phyloP scores from a whole-genome alignment of 1,140 invertebrate species.

The Drosophila subpulchrella region DNA sequence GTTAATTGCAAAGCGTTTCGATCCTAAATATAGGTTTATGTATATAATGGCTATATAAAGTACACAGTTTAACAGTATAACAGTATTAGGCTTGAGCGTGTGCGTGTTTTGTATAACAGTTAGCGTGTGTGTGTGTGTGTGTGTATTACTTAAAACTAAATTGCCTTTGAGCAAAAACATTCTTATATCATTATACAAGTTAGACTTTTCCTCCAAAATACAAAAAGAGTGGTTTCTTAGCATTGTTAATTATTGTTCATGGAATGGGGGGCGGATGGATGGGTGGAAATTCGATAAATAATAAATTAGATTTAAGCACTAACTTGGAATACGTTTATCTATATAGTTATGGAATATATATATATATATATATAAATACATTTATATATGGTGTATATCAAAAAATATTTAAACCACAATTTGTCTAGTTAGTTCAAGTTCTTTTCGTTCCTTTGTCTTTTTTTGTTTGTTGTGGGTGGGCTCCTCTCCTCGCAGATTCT shows the following conservation, averaged over 20 bases:
- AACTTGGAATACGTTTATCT: conserved; percentile 65
- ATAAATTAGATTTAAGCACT: conserved; percentile 81
- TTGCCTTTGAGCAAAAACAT: conserved; percentile 41
- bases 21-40: conserved; percentile 18
- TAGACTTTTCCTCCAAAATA: conserved; percentile 48
- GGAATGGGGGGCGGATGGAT: conserved; percentile 12
- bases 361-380: conserved; percentile 49
- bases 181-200: conserved; percentile 28
- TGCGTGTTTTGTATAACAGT: conserved; percentile 64
- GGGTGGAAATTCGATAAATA: conserved; percentile 35
- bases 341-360: conserved; percentile 35
- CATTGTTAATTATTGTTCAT: conserved; percentile 27
- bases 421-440: conserved; percentile 42
- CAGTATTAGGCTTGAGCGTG: conserved; percentile 57
- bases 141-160: conserved; percentile 37
- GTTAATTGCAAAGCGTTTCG: conserved; percentile 37
- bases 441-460: conserved; percentile 36
- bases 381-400: conserved; percentile 37
- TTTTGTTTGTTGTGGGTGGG: conserved; percentile 33
- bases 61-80: conserved; percentile 62
- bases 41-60: conserved; percentile 46
- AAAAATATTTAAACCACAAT: conserved; percentile 51
- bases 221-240: conserved; percentile 7
- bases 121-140: conserved; percentile 42
- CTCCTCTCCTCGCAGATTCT: conserved; percentile 2